Evolutionary conservation across 2,113 vertebrate species (phyloP), one percentile per base, ranked within the genome.

Genomic region (Gobio gobio): DNA sequence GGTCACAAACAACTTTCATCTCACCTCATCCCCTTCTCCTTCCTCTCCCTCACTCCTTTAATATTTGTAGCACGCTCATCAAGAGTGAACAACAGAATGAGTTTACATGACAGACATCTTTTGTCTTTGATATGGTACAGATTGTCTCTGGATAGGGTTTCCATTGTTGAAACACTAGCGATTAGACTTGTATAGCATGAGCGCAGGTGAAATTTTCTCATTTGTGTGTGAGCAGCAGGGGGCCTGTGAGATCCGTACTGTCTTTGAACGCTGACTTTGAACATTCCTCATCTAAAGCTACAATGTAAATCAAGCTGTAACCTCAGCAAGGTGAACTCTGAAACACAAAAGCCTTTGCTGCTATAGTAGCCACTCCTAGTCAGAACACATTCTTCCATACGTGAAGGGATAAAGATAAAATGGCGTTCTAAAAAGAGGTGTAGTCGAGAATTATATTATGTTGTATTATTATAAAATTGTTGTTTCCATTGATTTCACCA

Each of bases 301-400:
- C 95, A 95, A 95, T 94, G 95, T 94, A 97, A 97, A 83, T 97
- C 96, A 97, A 97, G 98, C 96, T 95, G 96, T 95, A 95, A 95
- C 95, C 63, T 64, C 51, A 36, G 36, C 80, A 86, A 86, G 77
- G 84, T 86, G 84, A 86, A 73, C 16, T 16, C 54, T 49, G 12
- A 73, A 59, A 81, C 78, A 26, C 58, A 58, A 86, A 73, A 66
- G 33, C 40, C 63, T 64, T 79, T 12, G 22, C 43, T 56, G 97
- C 94, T 95, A 29, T 68, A 51, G 45, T 88, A 93, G 93, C 95
- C 94, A 94, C 80, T 94, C 93, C 94, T 92, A 95, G 94, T 95
- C 93, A 95, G 92, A 91, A 95, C 87, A 79, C 14, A 14, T 43
- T 24, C 10, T 13, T 59, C 20, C 29, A 59, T 63, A 56, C 10